These are phyloP conservation scores for Channa argus DNA, from an alignment of 2,113 vertebrate genomes.

Conservation along the genomic window DNA sequence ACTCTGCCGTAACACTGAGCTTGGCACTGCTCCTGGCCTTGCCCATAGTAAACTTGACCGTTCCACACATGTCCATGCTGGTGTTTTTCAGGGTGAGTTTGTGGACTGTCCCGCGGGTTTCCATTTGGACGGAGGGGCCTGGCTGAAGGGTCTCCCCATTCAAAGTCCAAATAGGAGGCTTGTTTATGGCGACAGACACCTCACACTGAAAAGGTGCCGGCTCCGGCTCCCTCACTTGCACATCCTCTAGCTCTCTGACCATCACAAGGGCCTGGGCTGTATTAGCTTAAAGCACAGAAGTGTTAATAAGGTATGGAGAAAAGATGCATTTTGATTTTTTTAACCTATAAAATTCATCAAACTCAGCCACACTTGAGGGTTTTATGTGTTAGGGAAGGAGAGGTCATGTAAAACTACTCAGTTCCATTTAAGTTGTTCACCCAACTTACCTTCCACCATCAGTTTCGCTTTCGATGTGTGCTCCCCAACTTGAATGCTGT, in stretches of 20 bases:
- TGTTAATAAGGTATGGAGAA: neutral
- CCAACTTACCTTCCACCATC: slow-evolving; percentile 89
- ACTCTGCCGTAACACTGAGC: slow-evolving; percentile 63
- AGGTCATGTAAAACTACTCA: neutral
- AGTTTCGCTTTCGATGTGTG: slow-evolving; percentile 88
- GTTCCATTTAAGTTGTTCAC: neutral
- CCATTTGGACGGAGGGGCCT: slow-evolving; percentile 70
- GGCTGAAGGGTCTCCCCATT: slow-evolving; percentile 77
- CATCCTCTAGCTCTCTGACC: slow-evolving; percentile 74
- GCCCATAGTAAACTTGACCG: slow-evolving; percentile 80
- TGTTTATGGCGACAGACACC: slow-evolving; percentile 77
- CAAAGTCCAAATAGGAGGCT: slow-evolving; percentile 82
- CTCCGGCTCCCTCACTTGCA: slow-evolving; percentile 74
- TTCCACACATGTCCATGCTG: slow-evolving; percentile 76
- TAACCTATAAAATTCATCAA: neutral
- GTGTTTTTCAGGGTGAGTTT: slow-evolving; percentile 80
- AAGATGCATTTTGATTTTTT: neutral
- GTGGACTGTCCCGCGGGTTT: slow-evolving; percentile 77
- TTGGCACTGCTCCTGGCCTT: slow-evolving; percentile 80
- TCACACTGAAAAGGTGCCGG: slow-evolving; percentile 82
- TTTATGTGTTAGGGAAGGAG: neutral
- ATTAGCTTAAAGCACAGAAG: neutral
- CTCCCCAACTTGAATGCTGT: slow-evolving; percentile 87
- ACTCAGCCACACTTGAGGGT: neutral
- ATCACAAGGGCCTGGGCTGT: slow-evolving; percentile 80